Conservation (phyloP, 1,140 invertebrate species). For the Drosophila triauraria region DNA sequence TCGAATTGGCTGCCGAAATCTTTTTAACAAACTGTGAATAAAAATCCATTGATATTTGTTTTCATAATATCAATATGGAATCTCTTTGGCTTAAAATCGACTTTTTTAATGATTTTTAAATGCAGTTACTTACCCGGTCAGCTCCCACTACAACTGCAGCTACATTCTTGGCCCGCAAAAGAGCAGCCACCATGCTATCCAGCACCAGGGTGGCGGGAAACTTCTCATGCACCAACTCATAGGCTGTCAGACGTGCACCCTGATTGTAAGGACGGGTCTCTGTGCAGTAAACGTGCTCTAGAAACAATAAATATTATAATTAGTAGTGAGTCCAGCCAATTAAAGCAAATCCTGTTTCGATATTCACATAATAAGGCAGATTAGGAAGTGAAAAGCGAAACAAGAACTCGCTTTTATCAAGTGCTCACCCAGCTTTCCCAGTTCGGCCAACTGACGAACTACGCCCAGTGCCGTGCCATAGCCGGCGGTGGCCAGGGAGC, state of each 20-base stretch:
- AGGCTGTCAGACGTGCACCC: constrained; percentile 97
- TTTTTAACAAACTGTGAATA: background rate
- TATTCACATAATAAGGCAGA: background rate
- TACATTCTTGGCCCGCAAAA: constrained; percentile 93
- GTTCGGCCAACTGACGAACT: constrained; percentile 91
- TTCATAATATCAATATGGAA: background rate
- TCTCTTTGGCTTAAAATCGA: background rate
- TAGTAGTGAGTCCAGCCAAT: background rate
- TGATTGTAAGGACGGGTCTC: constrained; percentile 99
- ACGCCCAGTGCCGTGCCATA: constrained; percentile 99
- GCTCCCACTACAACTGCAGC: constrained; percentile 94
- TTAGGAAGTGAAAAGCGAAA: background rate
- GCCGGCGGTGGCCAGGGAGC: constrained; percentile 96
- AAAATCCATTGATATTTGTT: background rate
- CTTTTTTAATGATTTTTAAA: background rate
- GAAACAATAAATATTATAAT: background rate
- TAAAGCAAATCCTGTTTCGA: background rate
- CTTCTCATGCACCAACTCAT: constrained; percentile 96
- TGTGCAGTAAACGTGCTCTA: constrained; percentile 96
- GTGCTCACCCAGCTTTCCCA: constrained; percentile 89
- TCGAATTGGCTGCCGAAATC: background rate
- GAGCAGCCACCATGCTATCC: constrained; percentile 96
- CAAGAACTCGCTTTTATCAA: background rate
- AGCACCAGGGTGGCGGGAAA: constrained; percentile 97
- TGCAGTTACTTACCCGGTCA: constrained; percentile 89